Evolutionary conservation across 1,140 invertebrate genomes (phyloP).

Genomic region (Zaprionus kolodkinae): DNA sequence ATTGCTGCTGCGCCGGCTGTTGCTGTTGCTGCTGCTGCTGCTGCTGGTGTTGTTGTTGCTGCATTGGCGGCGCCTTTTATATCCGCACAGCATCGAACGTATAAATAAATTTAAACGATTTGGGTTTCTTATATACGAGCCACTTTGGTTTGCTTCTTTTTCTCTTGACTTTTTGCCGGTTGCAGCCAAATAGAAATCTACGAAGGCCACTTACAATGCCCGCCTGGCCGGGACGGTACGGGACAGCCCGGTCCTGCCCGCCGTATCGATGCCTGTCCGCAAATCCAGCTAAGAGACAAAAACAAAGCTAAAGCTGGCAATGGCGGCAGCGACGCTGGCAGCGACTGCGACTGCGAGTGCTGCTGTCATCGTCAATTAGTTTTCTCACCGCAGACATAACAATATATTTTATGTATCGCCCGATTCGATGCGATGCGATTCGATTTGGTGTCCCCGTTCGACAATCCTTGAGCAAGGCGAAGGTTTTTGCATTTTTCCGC

Average conservation of each 20-base stretch:
- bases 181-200: constrained; percentile 60
- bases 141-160: constrained; percentile 7
- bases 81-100: constrained; percentile 41
- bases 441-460: not conserved
- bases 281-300: constrained; percentile 15
- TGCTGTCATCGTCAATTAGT: constrained; percentile 75
- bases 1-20: constrained; percentile 43
- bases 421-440: constrained; percentile 24
- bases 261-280: constrained; percentile 35
- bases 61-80: constrained; percentile 67
- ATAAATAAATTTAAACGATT: constrained; percentile 73
- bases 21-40: constrained; percentile 29
- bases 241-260: too few species aligned
- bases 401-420: constrained; percentile 74
- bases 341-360: constrained; percentile 27
- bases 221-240: too few species aligned
- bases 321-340: not conserved
- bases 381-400: constrained; percentile 74
- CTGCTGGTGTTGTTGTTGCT: constrained; percentile 30
- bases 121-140: constrained; percentile 43
- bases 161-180: not conserved
- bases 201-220: constrained; percentile 57
- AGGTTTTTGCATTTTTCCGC: constrained; percentile 66
- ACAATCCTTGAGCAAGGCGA: constrained; percentile 40
- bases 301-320: constrained; percentile 19